Conservation (phyloP, 2,113 vertebrate species). For the Pseudolaguvia tuberculata region DNA sequence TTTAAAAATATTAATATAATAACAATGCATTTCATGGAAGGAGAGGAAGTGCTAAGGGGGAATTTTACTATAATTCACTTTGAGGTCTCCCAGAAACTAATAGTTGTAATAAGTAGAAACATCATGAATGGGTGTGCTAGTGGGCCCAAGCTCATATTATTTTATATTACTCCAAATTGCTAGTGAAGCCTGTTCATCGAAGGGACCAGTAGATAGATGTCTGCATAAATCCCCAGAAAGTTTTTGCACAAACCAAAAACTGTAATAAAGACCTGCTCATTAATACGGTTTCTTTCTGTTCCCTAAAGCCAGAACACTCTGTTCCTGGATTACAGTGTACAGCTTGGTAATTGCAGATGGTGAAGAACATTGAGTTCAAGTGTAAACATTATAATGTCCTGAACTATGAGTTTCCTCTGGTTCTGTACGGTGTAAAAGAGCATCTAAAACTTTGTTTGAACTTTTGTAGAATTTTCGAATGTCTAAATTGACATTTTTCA, state of each 20-base stretch:
- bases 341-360: neutral
- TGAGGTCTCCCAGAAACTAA: too few relatives aligned
- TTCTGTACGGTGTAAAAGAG: neutral
- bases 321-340: neutral
- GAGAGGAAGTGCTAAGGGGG: too few relatives aligned
- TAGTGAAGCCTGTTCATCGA: too few relatives aligned
- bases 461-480: neutral
- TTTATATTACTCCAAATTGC: too few relatives aligned
- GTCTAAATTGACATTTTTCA: neutral
- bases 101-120: too few relatives aligned
- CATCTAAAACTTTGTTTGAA: neutral
- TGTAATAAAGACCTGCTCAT: neutral
- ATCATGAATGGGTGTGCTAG: too few relatives aligned
- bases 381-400: neutral
- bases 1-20: too few relatives aligned
- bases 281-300: neutral
- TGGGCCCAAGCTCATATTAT: too few relatives aligned
- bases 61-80: too few relatives aligned
- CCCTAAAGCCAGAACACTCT: conserved; percentile 1
- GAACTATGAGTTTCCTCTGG: neutral
- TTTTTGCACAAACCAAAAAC: neutral
- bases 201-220: too few relatives aligned
- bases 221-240: neutral
- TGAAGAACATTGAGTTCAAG: neutral
- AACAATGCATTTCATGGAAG: too few relatives aligned